Evolutionary conservation across 2,113 vertebrate species (phyloP), one percentile per base, ranked within the genome.

Genomic region (Cricetomys ansorgei): DNA sequence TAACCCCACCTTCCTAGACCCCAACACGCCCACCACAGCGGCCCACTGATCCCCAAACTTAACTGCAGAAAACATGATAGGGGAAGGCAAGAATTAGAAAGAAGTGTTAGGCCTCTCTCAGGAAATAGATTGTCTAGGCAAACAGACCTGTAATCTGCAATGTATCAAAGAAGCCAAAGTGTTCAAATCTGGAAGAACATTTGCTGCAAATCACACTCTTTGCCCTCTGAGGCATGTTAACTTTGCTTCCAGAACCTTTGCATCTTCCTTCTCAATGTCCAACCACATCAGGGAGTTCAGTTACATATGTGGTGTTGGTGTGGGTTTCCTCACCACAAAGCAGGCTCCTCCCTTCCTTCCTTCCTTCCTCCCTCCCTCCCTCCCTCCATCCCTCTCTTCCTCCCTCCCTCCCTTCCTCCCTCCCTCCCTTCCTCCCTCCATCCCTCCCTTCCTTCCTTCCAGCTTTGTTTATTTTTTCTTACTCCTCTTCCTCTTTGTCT

Each of bases 21-120:
- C 43, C 1, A 8, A 25, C 0, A 53, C 23, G 12, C 11, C 37
- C 3, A 40, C 3, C 40, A 34, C 21, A 13, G 4, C 5, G 48
- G 27, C 6, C 13, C 45, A 40, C 6, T 48, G 7, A 15, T 77
- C 2, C 43, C 43, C 29, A 84, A 29, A 80, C 48, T 48, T 83
- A 29, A 27, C 37, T 59, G 13, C n/a, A 70, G 19, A 65, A 79
- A 89, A 62, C n/a, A 11, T 59, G 23, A 64, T 0, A 12, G 37
- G 76, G 25, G 75, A 10, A 31, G 15, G 11, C 73, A 11, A 9
- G 27, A 85, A 40, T 87, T 81, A 50, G 27, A 94, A 57, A 43
- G 72, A 9, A 59, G 17, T 84, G 23, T 15, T 29, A 70, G 45
- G 5, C 17, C 3, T 57, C 37, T 80, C 23, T 76, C 16, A 45